Evolutionary conservation across 2,888 invertebrate species (phyloP).

Genomic region (Lepidochitona cinerea): DNA sequence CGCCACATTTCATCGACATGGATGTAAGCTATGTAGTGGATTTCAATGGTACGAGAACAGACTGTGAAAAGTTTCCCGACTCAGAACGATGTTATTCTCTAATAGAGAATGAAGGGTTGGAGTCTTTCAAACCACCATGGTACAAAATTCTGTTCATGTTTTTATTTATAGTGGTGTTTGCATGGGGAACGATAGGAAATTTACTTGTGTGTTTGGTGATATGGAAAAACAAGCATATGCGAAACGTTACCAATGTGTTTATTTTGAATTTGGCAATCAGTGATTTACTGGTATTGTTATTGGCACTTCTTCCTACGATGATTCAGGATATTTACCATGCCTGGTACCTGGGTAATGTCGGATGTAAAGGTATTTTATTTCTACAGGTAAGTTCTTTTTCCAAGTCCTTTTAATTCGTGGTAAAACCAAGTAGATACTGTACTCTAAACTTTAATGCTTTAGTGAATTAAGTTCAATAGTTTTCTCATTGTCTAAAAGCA

Average conservation of each 20-base stretch:
- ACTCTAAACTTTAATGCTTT: too few species aligned
- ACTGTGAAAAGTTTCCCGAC: too few species aligned
- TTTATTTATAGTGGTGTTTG: constrained; percentile 82
- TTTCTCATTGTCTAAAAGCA: too few species aligned
- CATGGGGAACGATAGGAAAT: constrained; percentile 86
- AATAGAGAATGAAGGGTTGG: too few species aligned
- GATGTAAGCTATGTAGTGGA: too few species aligned
- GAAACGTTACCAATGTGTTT: constrained; percentile 89
- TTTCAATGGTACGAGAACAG: too few species aligned
- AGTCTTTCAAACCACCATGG: too few species aligned
- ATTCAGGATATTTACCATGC: constrained; percentile 93
- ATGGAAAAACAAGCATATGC: constrained; percentile 85
- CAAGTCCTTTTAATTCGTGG: too few species aligned
- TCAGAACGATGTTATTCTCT: too few species aligned
- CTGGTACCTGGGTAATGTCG: constrained; percentile 87
- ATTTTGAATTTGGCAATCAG: constrained; percentile 86
- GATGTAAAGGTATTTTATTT: constrained; percentile 89
- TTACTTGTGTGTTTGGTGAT: constrained; percentile 88
- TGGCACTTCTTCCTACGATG: constrained; percentile 87
- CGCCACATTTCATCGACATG: too few species aligned
- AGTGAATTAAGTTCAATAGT: too few species aligned
- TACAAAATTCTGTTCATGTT: constrained; percentile 82
- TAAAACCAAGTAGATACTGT: too few species aligned
- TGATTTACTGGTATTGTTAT: constrained; percentile 87
- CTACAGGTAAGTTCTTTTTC: constrained; percentile 79